Evolutionary conservation across 2,113 vertebrate genomes (phyloP).

Genomic region (Sinocyclocheilus grahami): DNA sequence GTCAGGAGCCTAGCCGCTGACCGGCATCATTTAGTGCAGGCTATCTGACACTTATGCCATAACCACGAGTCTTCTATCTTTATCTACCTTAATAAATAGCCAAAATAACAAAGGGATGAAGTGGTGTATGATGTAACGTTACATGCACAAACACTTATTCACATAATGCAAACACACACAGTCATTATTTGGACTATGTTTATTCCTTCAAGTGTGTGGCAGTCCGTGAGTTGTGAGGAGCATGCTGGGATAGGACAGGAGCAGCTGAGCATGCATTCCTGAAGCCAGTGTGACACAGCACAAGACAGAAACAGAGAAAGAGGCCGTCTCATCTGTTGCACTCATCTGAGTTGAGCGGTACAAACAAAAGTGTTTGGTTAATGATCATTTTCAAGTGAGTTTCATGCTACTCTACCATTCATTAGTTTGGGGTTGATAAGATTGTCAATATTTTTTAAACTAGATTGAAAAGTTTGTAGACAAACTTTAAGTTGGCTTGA

Average conservation of each 20-base stretch:
- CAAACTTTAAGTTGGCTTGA: too few species aligned
- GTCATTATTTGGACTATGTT: background rate
- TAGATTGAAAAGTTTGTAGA: too few species aligned
- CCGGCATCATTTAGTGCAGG: background rate
- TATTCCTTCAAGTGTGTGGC: conserved; percentile 1
- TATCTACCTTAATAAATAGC: conserved; percentile 13
- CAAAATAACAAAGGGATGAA: background rate
- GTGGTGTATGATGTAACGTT: background rate
- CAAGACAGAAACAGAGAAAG: conserved; percentile 7
- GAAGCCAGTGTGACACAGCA: background rate
- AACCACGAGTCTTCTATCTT: conserved; percentile 6
- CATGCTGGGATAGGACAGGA: background rate
- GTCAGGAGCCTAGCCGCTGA: too few species aligned
- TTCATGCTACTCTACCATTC: too few species aligned
- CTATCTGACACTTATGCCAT: background rate
- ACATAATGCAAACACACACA: background rate
- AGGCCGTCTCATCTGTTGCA: background rate
- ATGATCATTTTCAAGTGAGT: background rate
- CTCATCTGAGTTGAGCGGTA: background rate
- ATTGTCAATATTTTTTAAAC: too few species aligned
- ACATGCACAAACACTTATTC: background rate
- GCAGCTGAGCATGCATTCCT: conserved; percentile 15
- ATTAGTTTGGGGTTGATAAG: too few species aligned
- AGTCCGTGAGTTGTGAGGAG: conserved; percentile 5
- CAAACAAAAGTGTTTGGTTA: background rate